Evolutionary conservation across 2,113 vertebrate genomes (phyloP), one percentile per base, ranked within the genome.

Genomic region (Hiodon alosoides): DNA sequence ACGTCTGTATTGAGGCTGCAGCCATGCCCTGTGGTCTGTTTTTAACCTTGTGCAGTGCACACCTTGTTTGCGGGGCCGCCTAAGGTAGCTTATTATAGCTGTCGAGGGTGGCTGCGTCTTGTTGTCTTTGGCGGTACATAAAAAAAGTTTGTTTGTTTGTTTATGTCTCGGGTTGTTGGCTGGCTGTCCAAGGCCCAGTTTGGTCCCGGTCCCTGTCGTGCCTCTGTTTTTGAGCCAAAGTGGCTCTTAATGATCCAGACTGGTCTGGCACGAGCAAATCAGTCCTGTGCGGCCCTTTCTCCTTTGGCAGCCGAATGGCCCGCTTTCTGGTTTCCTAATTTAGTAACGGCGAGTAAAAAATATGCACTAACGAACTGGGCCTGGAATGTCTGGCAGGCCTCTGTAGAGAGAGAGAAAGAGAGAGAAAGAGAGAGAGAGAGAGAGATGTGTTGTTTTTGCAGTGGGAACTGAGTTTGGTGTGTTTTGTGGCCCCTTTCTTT

Each of bases 321-420:
- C 13, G 60, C 83, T 87, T 84, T 86, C 83, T 55, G 72, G 81
- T 85, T 90, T 90, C 90, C 94, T 96, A 95, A 95, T 97, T 97
- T 96, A 97, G 94, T 94, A 96, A 94, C 93, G 91, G 76, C 88
- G 90, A 88, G 88, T 94, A 93, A 94, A 31, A 96, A 94, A 94
- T 94, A 90, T 90, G 90, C 83, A 76, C 79, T 76, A 76, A 83
- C 78, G 57, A 81, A 87, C 67, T 87, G 83, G 87, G 87, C 86
- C 88, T 84, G 87, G 86, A 84, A 86, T 84, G 81, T 81, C 67
- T 88, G 89, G 87, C 86, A 16, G 76, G 69, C 78, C 54, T 87
- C 90, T 89, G 46, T n/a, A 46, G 64, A 53, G 64, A 74, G 52
- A 3, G 11, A 9, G 62, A 57, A 13, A 11, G 17, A 6, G 4